phyloP scores from a whole-genome alignment of 2,888 invertebrate genomes.

The Eupithecia subfuscata region DNA sequence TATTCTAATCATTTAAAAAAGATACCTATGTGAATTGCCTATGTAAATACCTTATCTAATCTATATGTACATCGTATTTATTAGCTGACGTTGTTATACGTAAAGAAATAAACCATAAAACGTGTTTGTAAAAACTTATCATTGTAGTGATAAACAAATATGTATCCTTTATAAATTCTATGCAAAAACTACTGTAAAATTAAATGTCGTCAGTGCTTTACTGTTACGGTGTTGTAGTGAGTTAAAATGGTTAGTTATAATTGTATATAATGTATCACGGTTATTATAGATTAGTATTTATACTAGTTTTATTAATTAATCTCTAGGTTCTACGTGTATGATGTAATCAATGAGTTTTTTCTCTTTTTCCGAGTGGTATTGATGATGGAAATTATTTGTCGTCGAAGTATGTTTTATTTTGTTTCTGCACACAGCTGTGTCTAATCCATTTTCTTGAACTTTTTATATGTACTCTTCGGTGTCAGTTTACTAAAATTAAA shows the following conservation, averaged over 20 bases:
- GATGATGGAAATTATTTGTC: background rate
- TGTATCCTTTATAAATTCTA: background rate
- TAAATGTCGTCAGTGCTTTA: background rate
- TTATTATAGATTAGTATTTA: background rate
- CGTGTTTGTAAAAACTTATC: background rate
- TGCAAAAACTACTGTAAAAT: background rate
- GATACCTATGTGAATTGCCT: background rate
- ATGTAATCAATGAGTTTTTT: background rate
- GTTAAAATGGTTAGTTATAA: background rate
- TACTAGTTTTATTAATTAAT: background rate
- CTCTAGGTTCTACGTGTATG: background rate
- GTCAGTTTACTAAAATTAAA: background rate
- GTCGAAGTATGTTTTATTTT: background rate
- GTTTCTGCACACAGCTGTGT: background rate
- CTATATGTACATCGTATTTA: background rate
- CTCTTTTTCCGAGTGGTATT: background rate
- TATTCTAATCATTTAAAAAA: background rate
- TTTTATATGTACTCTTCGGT: background rate
- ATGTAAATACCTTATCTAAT: background rate
- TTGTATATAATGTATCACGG: no score
- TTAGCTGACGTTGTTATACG: background rate
- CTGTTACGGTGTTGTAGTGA: background rate
- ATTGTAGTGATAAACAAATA: background rate
- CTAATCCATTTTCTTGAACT: background rate
- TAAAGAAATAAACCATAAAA: background rate